Evolutionary conservation across 2,888 invertebrate genomes (phyloP), one percentile per base, ranked within the genome.

Genomic region (Druceiella hillmani): DNA sequence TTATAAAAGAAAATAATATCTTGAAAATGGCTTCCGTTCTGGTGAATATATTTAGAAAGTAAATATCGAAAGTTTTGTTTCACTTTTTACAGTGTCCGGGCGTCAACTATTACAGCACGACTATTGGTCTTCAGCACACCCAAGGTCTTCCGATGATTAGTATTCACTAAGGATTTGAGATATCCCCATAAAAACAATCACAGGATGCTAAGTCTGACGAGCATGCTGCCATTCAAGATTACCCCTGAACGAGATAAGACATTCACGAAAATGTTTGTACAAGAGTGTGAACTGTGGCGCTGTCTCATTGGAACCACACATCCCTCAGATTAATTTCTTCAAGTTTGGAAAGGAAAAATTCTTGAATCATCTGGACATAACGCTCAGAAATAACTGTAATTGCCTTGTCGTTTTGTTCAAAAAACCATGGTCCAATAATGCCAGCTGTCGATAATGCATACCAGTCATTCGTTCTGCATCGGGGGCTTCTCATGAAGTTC

Each of bases 331-430:
- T 20, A 7, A 20, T 6, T 20, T 20, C n/a, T 20, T 20, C n/a
- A n/a, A n/a, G n/a, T n/a, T n/a, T n/a, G n/a, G n/a, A n/a, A 20
- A 20, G n/a, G n/a, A 20, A 20, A 20, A 20, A 20, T 9, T 20
- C 22, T 9, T 9, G 6, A 20, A 20, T 20, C 22, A 20, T 20
- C 22, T 20, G 22, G 22, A 20, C 22, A 20, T 20, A 20, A 20
- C 22, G 22, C 22, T 20, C 22, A 20, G 22, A 20, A 28, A n/a
- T n/a, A 10, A 28, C 28, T 28, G 28, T 28, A 28, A 28, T 28
- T 28, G 28, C 28, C 28, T 12, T 28, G 10, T 28, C 10, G 28
- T 7, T 7, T n/a, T 28, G 7, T 28, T 28, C 28, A 11, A 12
- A 28, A 11, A 12, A 11, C 28, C 28, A 20, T 20, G 22, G 22